Evolutionary conservation across 2,797 vertebrate species (phyloP), one percentile per base, ranked within the genome.

Genomic region (Platyrinchus mystaceus): DNA sequence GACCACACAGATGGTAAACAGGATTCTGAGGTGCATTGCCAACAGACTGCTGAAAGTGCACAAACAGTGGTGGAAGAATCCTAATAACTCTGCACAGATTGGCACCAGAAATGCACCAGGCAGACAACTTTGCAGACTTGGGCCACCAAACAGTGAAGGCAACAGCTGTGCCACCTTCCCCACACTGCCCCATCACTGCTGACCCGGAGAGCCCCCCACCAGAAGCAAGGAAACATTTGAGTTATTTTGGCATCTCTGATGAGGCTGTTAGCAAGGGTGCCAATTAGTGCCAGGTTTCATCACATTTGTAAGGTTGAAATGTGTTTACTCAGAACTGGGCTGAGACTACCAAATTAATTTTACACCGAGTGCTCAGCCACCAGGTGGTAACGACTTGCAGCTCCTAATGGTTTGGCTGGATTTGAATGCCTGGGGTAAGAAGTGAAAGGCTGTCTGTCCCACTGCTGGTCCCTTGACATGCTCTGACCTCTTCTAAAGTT

Each of bases 241-340:
- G 46, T 62, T 70, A 10, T 53, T 89, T 50, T 96, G 94, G 89
- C 90, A 89, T 34, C 79, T 84, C 71, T 77, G 90, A 73, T 19
- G 30, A 92, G 58, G 32, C 56, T 92, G 60, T 89, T 41, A 85
- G 92, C 58, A 52, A 96, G 90, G 90, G 86, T 84, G 93, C 87
- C 93, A 96, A 83, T 93, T 95, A 96, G 81, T 49, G 39, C 78
- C 87, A 84, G 80, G 47, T 84, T 89, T 71, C 90, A 93, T 92
- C 82, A 30, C 36, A 69, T 89, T 89, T 92, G 76, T 92, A 69
- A 87, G 92, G 79, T 28, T 44, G 36, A 92, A 92, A 93, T 56
- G 43, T 86, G 79, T 93, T 95, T 81, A 36, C 82, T 86, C 66
- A 62, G 58, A 94, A 41, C 75, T 52, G 89, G 64, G 84, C 62